These are phyloP conservation scores for Parnassius smintheus DNA, from an alignment of 2,888 invertebrate genomes.

Conservation along the genomic window DNA sequence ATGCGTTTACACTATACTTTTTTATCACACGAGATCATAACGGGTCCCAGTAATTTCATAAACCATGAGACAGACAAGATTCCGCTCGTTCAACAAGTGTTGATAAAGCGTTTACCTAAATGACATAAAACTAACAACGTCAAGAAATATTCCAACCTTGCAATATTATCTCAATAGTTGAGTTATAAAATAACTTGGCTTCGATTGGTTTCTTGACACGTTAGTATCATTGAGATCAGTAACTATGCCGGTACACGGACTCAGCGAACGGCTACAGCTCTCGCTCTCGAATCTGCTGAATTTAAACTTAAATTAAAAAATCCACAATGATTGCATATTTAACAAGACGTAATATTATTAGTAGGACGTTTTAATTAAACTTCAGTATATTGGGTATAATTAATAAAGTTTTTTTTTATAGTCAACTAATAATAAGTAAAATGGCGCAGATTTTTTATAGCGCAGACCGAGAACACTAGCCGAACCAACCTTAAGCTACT, in stretches of 20 bases:
- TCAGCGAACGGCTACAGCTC: conserved; percentile 64
- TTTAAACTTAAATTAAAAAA: too few relatives aligned
- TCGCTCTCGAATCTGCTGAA: conserved; percentile 46
- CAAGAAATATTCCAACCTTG: conserved; percentile 44
- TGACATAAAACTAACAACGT: conserved; percentile 49
- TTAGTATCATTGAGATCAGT: conserved; percentile 63
- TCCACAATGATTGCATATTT: too few relatives aligned
- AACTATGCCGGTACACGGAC: conserved; percentile 61
- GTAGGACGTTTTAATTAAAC: too few relatives aligned
- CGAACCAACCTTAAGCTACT: conserved; percentile 76
- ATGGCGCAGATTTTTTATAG: conserved; percentile 27
- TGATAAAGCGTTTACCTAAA: conserved; percentile 70
- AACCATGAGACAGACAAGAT: conserved; percentile 69
- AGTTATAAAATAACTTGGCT: conserved; percentile 35
- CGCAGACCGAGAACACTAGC: conserved; percentile 69
- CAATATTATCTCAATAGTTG: conserved; percentile 1
- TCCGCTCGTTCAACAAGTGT: conserved; percentile 67
- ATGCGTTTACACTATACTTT: conserved; percentile 33
- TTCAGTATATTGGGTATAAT: too few relatives aligned
- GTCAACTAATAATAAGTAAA: too few relatives aligned
- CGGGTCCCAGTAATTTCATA: conserved; percentile 65
- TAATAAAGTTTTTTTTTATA: too few relatives aligned
- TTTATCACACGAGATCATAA: conserved; percentile 60
- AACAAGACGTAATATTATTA: too few relatives aligned
- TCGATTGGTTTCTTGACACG: conserved; percentile 47